Evolutionary conservation across 2,888 invertebrate genomes (phyloP).

Genomic region (Spialia ferax): DNA sequence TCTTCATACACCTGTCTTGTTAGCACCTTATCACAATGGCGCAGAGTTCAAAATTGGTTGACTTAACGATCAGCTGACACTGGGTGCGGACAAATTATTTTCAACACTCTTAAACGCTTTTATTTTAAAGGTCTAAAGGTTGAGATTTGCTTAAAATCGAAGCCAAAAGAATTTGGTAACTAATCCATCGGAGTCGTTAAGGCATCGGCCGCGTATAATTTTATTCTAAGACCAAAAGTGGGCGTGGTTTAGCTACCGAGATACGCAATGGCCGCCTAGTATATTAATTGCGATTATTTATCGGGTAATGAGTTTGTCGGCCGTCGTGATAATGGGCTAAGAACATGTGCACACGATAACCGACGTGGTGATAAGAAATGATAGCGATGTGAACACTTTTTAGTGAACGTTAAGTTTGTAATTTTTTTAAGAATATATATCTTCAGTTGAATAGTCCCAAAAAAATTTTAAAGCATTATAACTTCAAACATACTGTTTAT

Average conservation of each 20-base stretch:
- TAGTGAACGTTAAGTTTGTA: background rate
- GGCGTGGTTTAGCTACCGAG: slow-evolving; percentile 70
- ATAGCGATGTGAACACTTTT: background rate
- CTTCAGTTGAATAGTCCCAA: too few relatives aligned
- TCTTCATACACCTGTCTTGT: slow-evolving; percentile 22
- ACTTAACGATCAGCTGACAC: slow-evolving; percentile 25
- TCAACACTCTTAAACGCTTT: slow-evolving; percentile 9
- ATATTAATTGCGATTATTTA: slow-evolving; percentile 72
- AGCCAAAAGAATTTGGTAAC: background rate
- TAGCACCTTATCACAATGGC: slow-evolving; percentile 20
- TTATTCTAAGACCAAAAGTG: slow-evolving; percentile 56
- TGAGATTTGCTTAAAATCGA: slow-evolving; percentile 23
- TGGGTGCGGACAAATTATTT: slow-evolving; percentile 27
- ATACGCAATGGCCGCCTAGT: slow-evolving; percentile 69
- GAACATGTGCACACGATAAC: slow-evolving; percentile 31
- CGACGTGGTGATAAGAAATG: slow-evolving; percentile 5
- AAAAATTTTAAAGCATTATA: too few relatives aligned
- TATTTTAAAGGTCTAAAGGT: slow-evolving; percentile 30
- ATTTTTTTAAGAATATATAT: too few relatives aligned
- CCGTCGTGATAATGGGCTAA: slow-evolving; percentile 44
- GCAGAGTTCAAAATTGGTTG: slow-evolving; percentile 26
- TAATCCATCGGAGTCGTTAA: slow-evolving; percentile 44
- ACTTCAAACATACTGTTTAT: too few relatives aligned
- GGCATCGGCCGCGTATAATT: slow-evolving; percentile 46
- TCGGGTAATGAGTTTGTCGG: slow-evolving; percentile 59